Conservation (phyloP, 2,113 vertebrate genomes). For the Athene noctua region DNA sequence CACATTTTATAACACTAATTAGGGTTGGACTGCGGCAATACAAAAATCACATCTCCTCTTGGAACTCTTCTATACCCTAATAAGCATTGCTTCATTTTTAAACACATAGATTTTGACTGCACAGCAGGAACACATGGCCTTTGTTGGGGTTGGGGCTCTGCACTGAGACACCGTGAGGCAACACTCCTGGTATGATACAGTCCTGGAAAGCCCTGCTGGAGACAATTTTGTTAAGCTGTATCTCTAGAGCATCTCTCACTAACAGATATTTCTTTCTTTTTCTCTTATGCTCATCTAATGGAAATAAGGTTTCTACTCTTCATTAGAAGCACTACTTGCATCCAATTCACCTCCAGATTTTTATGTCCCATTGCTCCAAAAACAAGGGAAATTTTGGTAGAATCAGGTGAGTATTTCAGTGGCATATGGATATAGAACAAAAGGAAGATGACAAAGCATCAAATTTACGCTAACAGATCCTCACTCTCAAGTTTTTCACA, state of each 20-base stretch:
- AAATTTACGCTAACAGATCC: neutral
- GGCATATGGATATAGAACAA: neutral
- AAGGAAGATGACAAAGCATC: neutral
- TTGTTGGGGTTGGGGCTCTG: neutral
- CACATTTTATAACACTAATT: neutral
- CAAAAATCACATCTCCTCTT: neutral
- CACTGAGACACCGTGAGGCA: neutral
- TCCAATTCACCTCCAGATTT: neutral
- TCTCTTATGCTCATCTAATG: neutral
- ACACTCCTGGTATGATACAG: too few species aligned
- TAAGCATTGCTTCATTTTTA: neutral
- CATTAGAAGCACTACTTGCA: neutral
- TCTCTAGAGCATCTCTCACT: neutral
- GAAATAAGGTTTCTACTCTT: neutral
- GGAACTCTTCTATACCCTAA: neutral
- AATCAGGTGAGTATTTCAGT: neutral
- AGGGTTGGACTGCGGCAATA: neutral
- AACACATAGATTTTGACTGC: neutral
- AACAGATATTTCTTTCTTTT: neutral
- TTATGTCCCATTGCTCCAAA: neutral
- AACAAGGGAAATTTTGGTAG: neutral
- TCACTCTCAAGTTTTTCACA: neutral
- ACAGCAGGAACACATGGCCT: neutral
- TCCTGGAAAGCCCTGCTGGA: neutral
- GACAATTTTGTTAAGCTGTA: neutral